Evolutionary conservation across 2,113 vertebrate genomes (phyloP).

Genomic region (Sorex araneus): DNA sequence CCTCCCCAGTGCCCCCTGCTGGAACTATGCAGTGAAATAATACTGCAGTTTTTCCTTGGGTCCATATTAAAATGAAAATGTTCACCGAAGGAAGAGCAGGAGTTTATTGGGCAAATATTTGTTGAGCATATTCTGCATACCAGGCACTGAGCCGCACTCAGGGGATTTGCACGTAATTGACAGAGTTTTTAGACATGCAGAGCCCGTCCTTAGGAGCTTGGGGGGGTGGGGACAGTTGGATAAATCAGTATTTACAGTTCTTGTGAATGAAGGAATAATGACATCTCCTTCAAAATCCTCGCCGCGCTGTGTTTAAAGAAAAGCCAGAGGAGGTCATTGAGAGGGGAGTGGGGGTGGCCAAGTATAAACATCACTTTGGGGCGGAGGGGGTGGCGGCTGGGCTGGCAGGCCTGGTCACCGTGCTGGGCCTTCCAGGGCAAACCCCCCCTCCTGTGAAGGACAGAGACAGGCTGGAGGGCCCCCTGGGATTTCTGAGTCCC

Average conservation of each 20-base stretch:
- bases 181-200: background rate
- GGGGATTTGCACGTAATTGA: constrained; percentile 2
- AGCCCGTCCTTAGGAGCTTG: background rate
- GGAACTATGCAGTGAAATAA: background rate
- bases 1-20: background rate
- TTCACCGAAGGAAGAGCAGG: background rate
- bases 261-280: constrained; percentile 45
- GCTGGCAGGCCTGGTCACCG: background rate
- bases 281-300: constrained; percentile 38
- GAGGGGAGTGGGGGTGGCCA: background rate
- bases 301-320: background rate
- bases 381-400: too few species aligned
- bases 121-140: background rate
- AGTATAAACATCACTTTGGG: background rate
- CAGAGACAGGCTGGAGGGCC: background rate
- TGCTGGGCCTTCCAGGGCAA: background rate
- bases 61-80: background rate
- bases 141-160: background rate
- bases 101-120: constrained; percentile 11
- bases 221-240: background rate
- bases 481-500: background rate
- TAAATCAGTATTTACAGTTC: constrained; percentile 48
- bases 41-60: background rate
- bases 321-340: background rate
- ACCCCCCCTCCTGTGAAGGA: background rate